Base-by-base conservation (phyloP, 2,113 vertebrate genomes). In the Porphyrio hochstetteri region DNA sequence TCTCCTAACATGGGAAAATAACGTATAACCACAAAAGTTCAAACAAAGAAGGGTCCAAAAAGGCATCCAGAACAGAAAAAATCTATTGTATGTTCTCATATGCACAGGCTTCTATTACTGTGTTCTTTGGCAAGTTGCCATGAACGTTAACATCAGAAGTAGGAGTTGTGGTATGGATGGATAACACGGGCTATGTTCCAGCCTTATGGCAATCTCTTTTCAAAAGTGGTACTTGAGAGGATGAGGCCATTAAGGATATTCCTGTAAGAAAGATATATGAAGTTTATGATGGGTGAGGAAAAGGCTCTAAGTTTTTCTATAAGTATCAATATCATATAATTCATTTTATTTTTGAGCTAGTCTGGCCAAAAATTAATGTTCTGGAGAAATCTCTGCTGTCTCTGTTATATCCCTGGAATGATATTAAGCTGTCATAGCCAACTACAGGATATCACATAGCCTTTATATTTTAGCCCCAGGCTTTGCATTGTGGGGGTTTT, bases 351-450 rank as follows among this genome's bases (percentile, higher is more conserved):
- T 87, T 89, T 92, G 38, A 94, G 42, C 18, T 68, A 17, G 9
- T 67, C 10, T 75, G 42, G 9, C 42, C 33, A 68, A 81, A 77
- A 84, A 48, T 33, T 71, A 87, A 89, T 64, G 70, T 78, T 82
- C 42, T 87, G 33, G 48, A 84, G 65, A 86, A 60, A 59, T 75
- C 16, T 81, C 59, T 82, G 53, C 53, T 85, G 10, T 68, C 68
- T 96, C 69, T 65, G 9, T 92, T 84, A 44, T 68, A 79, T 31
- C 38, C 38, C 61, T 76, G 44, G 72, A 84, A 91, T 40, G 61
- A 44, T 71, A 56, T 85, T 92, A 89, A 82, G 44, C 65, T 95
- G 86, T 91, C 86, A 61, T 15, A 79, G 61, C 33, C 82, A 92
- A 85, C 53, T 85, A 72, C 6, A n/a, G 67, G 23, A 63, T 90